Percentiles rank a stretch among this genome's conserved stretches.
These are phyloP conservation scores for Tragulus kanchil DNA, from an alignment of 2,113 vertebrate genomes.

Conservation along the genomic window DNA sequence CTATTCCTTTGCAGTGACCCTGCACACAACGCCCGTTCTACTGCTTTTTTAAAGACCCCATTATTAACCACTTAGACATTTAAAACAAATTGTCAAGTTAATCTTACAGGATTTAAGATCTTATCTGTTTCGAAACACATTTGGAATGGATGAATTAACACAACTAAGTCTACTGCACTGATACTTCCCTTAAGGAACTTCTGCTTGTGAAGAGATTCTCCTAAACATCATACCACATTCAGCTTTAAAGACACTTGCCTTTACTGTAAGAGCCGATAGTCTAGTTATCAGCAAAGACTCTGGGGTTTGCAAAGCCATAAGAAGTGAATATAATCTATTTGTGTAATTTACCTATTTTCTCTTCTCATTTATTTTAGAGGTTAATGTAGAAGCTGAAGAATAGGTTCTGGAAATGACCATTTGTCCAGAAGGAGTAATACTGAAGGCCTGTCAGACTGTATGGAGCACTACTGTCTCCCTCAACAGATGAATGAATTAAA, in stretches of 20 bases:
- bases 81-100: not conserved
- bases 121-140: not conserved
- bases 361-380: conserved; percentile 23
- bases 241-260: not conserved
- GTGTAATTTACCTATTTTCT: not conserved
- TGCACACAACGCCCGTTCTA: not conserved
- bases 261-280: not conserved
- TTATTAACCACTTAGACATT: conserved; percentile 19
- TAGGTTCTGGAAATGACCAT: conserved; percentile 6
- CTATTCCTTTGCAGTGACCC: not conserved
- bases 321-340: not conserved
- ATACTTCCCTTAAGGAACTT: not conserved
- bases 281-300: not conserved
- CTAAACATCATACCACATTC: conserved; percentile 1
- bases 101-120: conserved; percentile 40
- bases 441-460: not conserved
- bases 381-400: not conserved
- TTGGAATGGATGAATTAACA: conserved; percentile 4
- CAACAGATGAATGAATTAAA: not conserved
- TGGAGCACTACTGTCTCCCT: not conserved
- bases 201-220: not conserved
- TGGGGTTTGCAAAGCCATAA: not conserved
- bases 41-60: not conserved
- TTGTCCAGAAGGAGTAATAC: not conserved
- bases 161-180: not conserved